These are phyloP conservation scores for Megalurothrips usitatus DNA, from an alignment of 2,888 invertebrate species.

Conservation along the genomic window DNA sequence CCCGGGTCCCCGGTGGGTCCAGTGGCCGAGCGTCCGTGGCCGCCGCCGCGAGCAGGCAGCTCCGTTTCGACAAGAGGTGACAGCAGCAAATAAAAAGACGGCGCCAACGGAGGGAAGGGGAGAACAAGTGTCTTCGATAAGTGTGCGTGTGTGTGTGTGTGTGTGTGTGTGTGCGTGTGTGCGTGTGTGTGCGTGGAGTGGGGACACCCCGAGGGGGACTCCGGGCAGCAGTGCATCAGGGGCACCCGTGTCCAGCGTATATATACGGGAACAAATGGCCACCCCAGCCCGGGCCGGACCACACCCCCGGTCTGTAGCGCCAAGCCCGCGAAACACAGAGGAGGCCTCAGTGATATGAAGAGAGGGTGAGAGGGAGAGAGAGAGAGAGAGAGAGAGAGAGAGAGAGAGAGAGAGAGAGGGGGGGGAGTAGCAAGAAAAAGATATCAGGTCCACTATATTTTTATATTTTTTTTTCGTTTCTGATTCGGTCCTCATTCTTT, in stretches of 20 bases:
- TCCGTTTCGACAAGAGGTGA: constrained; percentile 26
- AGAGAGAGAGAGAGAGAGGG: not conserved
- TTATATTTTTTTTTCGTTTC: not conserved
- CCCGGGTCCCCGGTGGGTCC: not conserved
- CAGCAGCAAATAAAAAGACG: constrained; percentile 4
- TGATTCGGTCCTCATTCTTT: not conserved
- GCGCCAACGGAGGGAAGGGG: not conserved
- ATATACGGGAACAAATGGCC: not conserved
- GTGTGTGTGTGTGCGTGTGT: no score
- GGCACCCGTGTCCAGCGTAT: constrained; percentile 1
- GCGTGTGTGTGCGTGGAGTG: no score
- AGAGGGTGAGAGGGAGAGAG: no score
- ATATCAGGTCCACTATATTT: not conserved
- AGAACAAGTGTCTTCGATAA: constrained; percentile 25
- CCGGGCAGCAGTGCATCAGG: constrained; percentile 8
- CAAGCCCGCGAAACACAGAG: not conserved
- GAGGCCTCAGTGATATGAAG: not conserved
- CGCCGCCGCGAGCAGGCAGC: not conserved
- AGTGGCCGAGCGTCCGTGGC: not conserved
- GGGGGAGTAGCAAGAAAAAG: not conserved
- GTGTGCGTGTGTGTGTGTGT: not conserved
- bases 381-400: no score
- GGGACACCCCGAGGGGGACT: no score
- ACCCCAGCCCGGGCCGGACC: not conserved
- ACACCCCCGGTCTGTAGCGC: not conserved